Conservation (phyloP, 2,888 invertebrate species). For the Heliconius cydno region DNA sequence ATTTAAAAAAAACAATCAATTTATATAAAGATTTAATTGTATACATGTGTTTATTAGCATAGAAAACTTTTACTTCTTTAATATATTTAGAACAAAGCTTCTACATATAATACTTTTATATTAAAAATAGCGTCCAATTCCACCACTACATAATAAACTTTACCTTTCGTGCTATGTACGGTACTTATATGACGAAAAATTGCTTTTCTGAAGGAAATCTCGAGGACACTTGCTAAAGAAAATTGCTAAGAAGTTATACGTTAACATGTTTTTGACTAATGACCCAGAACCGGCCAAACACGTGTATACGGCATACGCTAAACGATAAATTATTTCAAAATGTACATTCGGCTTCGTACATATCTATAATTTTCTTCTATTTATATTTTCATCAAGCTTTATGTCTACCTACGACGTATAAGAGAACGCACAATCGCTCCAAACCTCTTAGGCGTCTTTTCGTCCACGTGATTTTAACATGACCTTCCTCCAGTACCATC, state of each 20-base stretch:
- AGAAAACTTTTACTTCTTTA: no score
- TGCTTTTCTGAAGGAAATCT: slow-evolving; percentile 14
- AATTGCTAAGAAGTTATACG: slow-evolving; percentile 26
- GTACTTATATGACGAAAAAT: slow-evolving; percentile 9
- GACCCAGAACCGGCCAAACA: slow-evolving; percentile 19
- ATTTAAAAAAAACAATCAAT: no score
- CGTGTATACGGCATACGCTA: slow-evolving; percentile 29
- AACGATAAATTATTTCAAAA: slow-evolving; percentile 34
- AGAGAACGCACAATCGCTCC: no score
- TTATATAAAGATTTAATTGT: no score
- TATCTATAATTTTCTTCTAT: background rate
- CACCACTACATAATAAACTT: background rate
- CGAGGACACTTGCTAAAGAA: slow-evolving; percentile 25
- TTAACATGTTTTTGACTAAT: slow-evolving; percentile 36
- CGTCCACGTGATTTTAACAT: no score
- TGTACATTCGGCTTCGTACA: slow-evolving; percentile 5
- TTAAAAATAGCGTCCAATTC: background rate
- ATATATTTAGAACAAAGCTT: no score
- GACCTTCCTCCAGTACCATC: no score
- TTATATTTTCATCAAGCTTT: no score
- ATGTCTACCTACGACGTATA: no score
- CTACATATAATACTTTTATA: no score
- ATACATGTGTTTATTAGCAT: no score
- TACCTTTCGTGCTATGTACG: background rate
- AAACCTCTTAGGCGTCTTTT: no score